These are phyloP conservation scores for Miltochrista miniata DNA, from an alignment of 2,888 invertebrate species.

Conservation along the genomic window DNA sequence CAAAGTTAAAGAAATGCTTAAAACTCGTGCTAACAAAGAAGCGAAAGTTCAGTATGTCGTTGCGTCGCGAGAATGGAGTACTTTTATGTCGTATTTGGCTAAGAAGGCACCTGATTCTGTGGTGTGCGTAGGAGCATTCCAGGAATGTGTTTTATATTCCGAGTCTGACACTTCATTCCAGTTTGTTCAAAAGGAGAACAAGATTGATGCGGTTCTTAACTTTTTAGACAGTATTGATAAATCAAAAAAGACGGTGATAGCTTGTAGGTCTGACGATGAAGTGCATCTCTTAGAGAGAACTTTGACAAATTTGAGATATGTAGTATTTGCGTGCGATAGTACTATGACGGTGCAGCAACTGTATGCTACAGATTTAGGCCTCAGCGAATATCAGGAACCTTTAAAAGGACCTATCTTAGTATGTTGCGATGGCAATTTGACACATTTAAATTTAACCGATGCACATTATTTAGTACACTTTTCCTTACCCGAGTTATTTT, in stretches of 20 bases:
- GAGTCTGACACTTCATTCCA: constrained; percentile 68
- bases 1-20: constrained; percentile 71
- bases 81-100: constrained; percentile 81
- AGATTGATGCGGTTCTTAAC: constrained; percentile 69
- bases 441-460: constrained; percentile 85
- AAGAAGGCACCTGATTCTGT: constrained; percentile 83
- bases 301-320: constrained; percentile 44
- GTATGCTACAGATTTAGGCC: constrained; percentile 61
- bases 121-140: constrained; percentile 87
- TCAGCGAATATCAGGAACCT: constrained; percentile 68
- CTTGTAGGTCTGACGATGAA: constrained; percentile 84
- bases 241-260: constrained; percentile 83
- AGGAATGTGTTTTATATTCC: constrained; percentile 90
- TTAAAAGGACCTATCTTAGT: constrained; percentile 81
- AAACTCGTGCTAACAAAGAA: constrained; percentile 65
- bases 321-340: constrained; percentile 58
- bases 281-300: constrained; percentile 65
- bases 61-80: constrained; percentile 86
- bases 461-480: constrained; percentile 88
- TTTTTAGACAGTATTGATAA: constrained; percentile 73
- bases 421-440: constrained; percentile 87
- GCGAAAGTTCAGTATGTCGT: constrained; percentile 83
- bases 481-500: constrained; percentile 86
- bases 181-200: constrained; percentile 66
- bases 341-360: constrained; percentile 68